Percentiles rank a stretch among this genome's conserved stretches.
phyloP scores from a whole-genome alignment of 2,888 invertebrate genomes.

The Drosophila kanekoi region DNA sequence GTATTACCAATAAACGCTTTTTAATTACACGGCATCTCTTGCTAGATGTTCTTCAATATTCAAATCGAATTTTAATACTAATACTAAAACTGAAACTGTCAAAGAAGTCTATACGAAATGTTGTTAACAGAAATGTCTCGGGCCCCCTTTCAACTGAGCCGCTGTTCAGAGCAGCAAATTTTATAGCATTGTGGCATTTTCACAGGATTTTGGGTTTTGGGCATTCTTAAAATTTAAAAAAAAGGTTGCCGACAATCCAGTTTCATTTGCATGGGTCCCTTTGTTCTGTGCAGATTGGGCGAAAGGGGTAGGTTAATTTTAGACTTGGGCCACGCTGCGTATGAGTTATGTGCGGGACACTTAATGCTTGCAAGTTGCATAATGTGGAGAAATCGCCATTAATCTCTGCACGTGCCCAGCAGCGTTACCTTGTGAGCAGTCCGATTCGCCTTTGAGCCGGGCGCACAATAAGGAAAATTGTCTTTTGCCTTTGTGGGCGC shows the following conservation, averaged over 20 bases:
- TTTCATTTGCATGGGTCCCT: conserved; percentile 65
- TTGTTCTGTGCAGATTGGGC: conserved; percentile 32
- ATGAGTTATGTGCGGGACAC: conserved; percentile 51
- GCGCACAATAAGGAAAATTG: conserved; percentile 68
- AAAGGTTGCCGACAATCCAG: conserved; percentile 66
- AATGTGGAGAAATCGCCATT: conserved; percentile 45
- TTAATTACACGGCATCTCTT: no score
- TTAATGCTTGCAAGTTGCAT: conserved; percentile 54
- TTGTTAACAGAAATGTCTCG: background rate
- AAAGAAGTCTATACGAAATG: no score
- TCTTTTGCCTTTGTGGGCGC: conserved; percentile 55
- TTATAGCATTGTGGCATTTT: conserved; percentile 20
- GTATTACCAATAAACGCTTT: no score
- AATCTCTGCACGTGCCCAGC: conserved; percentile 46
- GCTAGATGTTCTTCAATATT: no score
- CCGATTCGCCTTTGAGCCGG: conserved; percentile 34
- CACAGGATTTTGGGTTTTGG: conserved; percentile 12
- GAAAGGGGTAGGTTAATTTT: conserved; percentile 23
- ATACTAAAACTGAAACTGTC: no score
- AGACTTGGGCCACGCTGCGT: conserved; percentile 10
- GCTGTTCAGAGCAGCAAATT: conserved; percentile 13
- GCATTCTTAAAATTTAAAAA: conserved; percentile 42
- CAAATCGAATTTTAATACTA: no score
- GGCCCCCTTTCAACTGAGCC: conserved; percentile 1
- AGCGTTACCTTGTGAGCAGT: conserved; percentile 27